Evolutionary conservation across 2,888 invertebrate species (phyloP).

Genomic region (Apeira syringaria): DNA sequence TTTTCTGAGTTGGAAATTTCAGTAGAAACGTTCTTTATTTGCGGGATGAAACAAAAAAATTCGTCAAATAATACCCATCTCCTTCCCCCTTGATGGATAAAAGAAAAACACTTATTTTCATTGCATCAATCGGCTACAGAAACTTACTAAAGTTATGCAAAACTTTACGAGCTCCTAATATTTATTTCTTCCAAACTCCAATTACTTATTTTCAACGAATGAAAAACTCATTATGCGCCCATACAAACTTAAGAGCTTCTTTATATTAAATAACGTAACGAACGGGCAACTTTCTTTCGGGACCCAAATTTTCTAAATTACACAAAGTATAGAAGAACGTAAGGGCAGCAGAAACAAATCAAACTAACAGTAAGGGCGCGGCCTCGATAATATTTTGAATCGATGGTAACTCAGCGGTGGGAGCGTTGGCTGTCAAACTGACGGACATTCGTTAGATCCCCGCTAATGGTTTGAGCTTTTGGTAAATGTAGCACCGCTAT

Average conservation of each 20-base stretch:
- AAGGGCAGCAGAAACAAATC: neutral
- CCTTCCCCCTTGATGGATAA: constrained; percentile 9
- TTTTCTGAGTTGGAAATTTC: no score
- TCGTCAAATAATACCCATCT: neutral
- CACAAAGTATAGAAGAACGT: constrained; percentile 22
- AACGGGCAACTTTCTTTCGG: constrained; percentile 47
- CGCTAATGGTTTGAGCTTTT: no score
- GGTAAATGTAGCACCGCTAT: no score
- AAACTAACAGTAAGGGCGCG: constrained; percentile 5
- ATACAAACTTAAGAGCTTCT: constrained; percentile 18
- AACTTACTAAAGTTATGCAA: constrained; percentile 17
- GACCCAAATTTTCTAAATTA: constrained; percentile 45
- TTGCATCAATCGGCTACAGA: constrained; percentile 9
- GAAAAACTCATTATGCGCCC: constrained; percentile 38
- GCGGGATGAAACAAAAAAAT: no score
- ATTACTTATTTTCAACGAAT: constrained; percentile 36
- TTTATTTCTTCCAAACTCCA: constrained; percentile 27
- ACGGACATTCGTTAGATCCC: no score
- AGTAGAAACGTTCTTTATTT: no score
- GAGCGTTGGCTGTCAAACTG: no score
- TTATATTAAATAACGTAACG: constrained; percentile 59
- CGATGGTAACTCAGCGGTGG: no score
- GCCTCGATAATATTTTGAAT: no score
- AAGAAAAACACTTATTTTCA: constrained; percentile 35
- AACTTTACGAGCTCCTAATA: constrained; percentile 23